phyloP scores from a whole-genome alignment of 2,888 invertebrate species.

The Aricia artaxerxes region DNA sequence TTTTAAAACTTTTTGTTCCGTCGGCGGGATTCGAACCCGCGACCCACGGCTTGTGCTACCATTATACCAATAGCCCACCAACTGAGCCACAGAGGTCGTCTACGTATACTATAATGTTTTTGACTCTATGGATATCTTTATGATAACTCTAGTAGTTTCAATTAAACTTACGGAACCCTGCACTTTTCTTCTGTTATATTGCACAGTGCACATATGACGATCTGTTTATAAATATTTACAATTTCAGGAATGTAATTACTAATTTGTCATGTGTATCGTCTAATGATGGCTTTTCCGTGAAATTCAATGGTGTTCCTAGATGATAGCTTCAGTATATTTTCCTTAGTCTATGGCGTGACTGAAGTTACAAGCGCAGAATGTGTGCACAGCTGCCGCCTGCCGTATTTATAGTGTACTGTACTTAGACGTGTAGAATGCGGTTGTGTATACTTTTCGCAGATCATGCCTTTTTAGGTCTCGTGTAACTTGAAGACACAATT shows the following conservation, averaged over 20 bases:
- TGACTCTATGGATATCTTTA: too few species aligned
- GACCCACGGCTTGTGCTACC: too few species aligned
- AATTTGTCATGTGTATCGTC: neutral
- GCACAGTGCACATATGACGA: neutral
- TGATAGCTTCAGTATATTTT: neutral
- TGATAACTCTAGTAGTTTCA: too few species aligned
- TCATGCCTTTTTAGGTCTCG: neutral
- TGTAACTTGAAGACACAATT: too few species aligned
- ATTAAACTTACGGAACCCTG: neutral
- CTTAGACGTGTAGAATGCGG: neutral
- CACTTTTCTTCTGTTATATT: neutral
- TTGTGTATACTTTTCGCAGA: neutral
- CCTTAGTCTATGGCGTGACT: neutral
- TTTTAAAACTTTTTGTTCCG: too few species aligned
- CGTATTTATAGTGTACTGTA: slow-evolving; percentile 25
- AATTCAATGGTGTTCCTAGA: neutral
- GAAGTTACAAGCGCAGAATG: neutral
- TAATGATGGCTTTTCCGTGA: neutral
- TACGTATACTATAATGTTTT: too few species aligned
- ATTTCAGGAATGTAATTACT: neutral
- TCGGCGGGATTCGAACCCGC: too few species aligned
- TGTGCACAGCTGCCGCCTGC: neutral
- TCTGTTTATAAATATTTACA: slow-evolving; percentile 13
- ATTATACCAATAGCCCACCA: too few species aligned
- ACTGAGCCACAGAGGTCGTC: too few species aligned